Evolutionary conservation across 2,113 vertebrate genomes (phyloP), one percentile per base, ranked within the genome.

Genomic region (Corydoras maculifer): DNA sequence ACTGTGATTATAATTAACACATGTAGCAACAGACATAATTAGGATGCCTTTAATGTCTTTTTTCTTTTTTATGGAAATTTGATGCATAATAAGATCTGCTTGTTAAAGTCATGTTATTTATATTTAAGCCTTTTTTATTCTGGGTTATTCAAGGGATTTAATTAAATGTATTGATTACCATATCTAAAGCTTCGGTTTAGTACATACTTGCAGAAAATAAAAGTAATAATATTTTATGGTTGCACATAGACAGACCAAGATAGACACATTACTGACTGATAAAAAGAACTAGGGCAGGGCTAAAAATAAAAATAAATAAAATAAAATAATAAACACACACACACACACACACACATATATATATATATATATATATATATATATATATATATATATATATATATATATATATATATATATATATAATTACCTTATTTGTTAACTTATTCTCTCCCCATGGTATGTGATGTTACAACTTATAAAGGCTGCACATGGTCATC

Each of bases 1-100:
- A 68, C 70, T 75, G 82, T 2, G 78, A 78, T 80, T 62, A 70
- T 76, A 80, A 84, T 84, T 82, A 81, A 73, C 3, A 62, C 64
- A 70, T 78, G 80, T 81, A 78, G 77, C 75, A 83, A 68, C 3
- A 77, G 65, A 18, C 60, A 55, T 59, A 69, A 63, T 30, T 71
- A 50, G 61, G 68, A 31, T 62, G 63, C 54, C 75, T 75, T 31
- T 15, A 18, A 58, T 62, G 30, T 10, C 13, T 9, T 35, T 29
- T 73, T 73, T 43, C 61, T 53, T 60, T 30, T 7, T 7, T 48
- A 62, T 51, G 8, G 61, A 75, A 71, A 51, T 48, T 25, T 50
- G 8, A 59, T 55, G 63, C 59, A 68, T 51, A 70, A 67, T 54
- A 51, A 59, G 31, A 50, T 9, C 48, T 2, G 49, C 10, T 60